These are phyloP conservation scores for Plectrocnemia conspersa DNA, from an alignment of 1,140 invertebrate genomes.

Conservation along the genomic window DNA sequence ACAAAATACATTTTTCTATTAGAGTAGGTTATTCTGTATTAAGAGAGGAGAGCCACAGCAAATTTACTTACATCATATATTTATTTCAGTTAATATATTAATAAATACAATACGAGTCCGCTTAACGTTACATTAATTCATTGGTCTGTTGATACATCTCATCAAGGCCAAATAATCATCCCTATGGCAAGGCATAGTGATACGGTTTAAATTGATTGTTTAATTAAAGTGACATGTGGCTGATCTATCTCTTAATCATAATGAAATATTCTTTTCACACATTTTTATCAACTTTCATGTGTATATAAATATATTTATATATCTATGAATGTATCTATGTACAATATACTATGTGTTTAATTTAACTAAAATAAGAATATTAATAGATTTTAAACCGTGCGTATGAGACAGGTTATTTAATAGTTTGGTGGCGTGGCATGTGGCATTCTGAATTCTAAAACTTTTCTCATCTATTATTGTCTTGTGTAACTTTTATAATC, in stretches of 20 bases:
- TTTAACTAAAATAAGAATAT: too few relatives aligned
- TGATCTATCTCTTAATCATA: too few relatives aligned
- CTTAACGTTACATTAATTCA: too few relatives aligned
- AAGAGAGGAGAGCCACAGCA: constrained; percentile 16
- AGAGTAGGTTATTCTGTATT: constrained; percentile 13
- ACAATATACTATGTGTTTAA: not conserved
- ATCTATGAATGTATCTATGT: not conserved
- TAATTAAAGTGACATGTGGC: too few relatives aligned
- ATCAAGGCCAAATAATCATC: too few relatives aligned
- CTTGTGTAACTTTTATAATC: not conserved
- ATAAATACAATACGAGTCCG: not conserved
- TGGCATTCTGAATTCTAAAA: not conserved
- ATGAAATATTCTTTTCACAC: not conserved
- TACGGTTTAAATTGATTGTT: too few relatives aligned
- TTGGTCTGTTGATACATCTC: too few relatives aligned
- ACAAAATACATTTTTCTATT: constrained; percentile 21
- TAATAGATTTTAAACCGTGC: too few relatives aligned
- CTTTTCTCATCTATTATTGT: not conserved
- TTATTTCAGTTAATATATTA: not conserved
- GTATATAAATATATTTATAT: not conserved
- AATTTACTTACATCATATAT: too few relatives aligned
- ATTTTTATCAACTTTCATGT: not conserved
- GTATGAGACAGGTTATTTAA: too few relatives aligned
- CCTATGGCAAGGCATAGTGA: too few relatives aligned
- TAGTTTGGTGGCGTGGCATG: constrained; percentile 10